Evolutionary conservation across 1,140 invertebrate species (phyloP).

Genomic region (Carcinoscorpius rotundicauda): DNA sequence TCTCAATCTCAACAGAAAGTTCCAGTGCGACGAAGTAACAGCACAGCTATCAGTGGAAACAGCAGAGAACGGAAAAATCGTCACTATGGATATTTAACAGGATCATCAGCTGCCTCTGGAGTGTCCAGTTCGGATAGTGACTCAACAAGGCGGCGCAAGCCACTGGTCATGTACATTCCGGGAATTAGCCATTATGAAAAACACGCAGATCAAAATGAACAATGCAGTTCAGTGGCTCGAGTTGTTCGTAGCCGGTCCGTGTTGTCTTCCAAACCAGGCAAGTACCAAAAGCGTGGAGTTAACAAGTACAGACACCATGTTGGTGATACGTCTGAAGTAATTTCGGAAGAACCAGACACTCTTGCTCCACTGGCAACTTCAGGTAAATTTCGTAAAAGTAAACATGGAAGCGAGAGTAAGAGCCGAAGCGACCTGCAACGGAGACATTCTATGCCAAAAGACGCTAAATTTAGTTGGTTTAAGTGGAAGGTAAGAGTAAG

Average conservation of each 20-base stretch:
- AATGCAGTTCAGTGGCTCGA: not conserved
- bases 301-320: not conserved
- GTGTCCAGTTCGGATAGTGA: constrained; percentile 20
- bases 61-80: not conserved
- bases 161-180: constrained; percentile 20
- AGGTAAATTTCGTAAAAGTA: constrained; percentile 9
- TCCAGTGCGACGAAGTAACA: constrained; percentile 15
- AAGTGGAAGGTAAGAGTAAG: constrained; percentile 21
- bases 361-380: constrained; percentile 16
- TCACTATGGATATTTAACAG: not conserved
- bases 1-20: constrained; percentile 18
- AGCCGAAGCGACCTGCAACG: constrained; percentile 12
- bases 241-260: constrained; percentile 18
- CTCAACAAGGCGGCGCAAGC: constrained; percentile 6
- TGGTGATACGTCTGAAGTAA: not conserved
- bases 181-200: constrained; percentile 17
- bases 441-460: constrained; percentile 20
- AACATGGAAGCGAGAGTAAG: constrained; percentile 3
- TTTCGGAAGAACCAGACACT: constrained; percentile 13
- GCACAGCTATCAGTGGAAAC: constrained; percentile 2
- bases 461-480: constrained; percentile 20
- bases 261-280: constrained; percentile 10
- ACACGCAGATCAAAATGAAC: constrained; percentile 9
- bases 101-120: constrained; percentile 10
- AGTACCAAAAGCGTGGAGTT: constrained; percentile 7